Base-by-base conservation (phyloP, 2,888 invertebrate species). In the Saturnia japonica region DNA sequence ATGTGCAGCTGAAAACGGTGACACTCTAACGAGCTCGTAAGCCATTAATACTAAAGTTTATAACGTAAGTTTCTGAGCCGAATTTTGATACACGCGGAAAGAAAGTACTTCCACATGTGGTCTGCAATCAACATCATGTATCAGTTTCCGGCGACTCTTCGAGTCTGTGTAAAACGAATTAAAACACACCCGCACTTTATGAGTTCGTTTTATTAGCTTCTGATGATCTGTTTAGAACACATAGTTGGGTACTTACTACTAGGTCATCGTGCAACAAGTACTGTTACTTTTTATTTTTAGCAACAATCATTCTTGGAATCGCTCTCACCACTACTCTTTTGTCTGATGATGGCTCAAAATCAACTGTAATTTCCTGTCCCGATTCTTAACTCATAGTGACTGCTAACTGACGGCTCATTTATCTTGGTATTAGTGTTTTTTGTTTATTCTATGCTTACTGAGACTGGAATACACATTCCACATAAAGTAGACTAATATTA, bases 291-390 rank as follows among this genome's bases (percentile, higher is more conserved):
- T 78, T 78, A 82, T 82, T 83, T 82, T 82, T 82, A 78, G 79
- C 79, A 74, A 76, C 82, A 77, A 74, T 70, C 79, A 75, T 85
- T 84, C 85, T 80, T 75, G 73, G 82, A 86, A 85, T 84, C 81
- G 79, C 88, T 88, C 88, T 88, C 86, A 82, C 87, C 80, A 76
- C 76, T 74, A 78, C 76, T 82, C 85, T 86, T 87, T 89, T 89
- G 88, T 88, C 83, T 85, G 80, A 74, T 79, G 78, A 81, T 82
- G 76, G 78, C 77, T 82, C 78, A 79, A 77, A 87, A 81, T 83
- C 80, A 80, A 80, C 82, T 82, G 82, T 84, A 80, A 87, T 89
- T 88, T 89, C 85, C 86, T 86, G 87, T 82, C 81, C 80, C 79
- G 78, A 83, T 84, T 86, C 76, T 80, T 76, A 76, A 78, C 77